phyloP scores from a whole-genome alignment of 2,888 invertebrate genomes.

The Hipparchia semele region DNA sequence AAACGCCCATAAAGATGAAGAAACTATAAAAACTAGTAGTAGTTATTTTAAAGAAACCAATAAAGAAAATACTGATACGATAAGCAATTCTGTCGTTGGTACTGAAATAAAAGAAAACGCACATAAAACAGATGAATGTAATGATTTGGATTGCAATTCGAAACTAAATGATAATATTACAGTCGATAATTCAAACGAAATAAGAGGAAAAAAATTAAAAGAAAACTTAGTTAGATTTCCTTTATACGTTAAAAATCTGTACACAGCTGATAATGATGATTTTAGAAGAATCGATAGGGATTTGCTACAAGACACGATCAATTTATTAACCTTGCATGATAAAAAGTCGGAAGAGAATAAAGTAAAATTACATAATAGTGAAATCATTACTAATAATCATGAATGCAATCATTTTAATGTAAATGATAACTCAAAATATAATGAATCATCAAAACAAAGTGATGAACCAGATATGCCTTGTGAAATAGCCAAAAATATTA shows the following conservation, averaged over 20 bases:
- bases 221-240: background rate
- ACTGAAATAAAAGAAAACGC: background rate
- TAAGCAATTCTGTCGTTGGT: background rate
- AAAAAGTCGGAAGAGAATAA: background rate
- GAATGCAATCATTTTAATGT: background rate
- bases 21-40: background rate
- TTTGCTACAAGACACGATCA: constrained; percentile 3
- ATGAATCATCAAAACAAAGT: background rate
- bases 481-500: background rate
- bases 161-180: background rate
- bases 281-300: constrained; percentile 9
- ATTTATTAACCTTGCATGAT: constrained; percentile 1
- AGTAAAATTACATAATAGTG: background rate
- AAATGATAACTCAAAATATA: background rate
- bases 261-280: background rate
- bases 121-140: background rate
- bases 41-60: background rate
- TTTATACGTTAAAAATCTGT: background rate
- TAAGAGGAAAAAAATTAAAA: background rate
- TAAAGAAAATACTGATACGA: background rate
- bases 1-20: background rate
- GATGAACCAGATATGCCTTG: background rate
- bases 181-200: background rate
- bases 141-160: background rate
- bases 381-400: no score